Base-by-base conservation (phyloP, 1,140 invertebrate genomes). In the Phymastichus coffea region DNA sequence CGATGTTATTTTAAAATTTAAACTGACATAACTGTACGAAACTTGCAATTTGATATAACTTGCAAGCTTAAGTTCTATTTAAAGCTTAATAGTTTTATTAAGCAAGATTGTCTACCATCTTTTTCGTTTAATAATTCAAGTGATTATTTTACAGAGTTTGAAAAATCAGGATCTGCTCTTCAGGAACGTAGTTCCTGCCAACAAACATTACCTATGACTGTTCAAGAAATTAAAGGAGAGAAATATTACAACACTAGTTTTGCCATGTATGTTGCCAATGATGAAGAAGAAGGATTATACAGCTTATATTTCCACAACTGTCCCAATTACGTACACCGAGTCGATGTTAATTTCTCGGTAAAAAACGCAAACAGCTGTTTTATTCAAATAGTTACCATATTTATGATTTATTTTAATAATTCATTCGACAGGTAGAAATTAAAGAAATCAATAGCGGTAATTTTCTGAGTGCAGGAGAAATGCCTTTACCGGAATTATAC, bases 291-390 rank as follows among this genome's bases (percentile, higher is more conserved):
- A 80, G 97, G 97, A 3, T 81, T 98, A 0, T 99, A 99, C 76
- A 95, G 93, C 78, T 80, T 99, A 12, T 95, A 93, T 70, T 98
- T 98, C 72, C 95, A 98, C 75, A 97, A 92, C 75, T 99, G 97
- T 79, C 88, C 87, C 6, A 91, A 90, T 74, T 88, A 87, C 63
- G 68, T 75, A 23, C 81, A 83, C 35, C 65, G 71, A 10, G 76
- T 84, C 9, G 61, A 80, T 25, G 75, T 89, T 26, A 85, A 88
- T 73, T 85, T 90, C 66, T 82, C 83, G 67, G 87, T 92, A 80
- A 82, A 76, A 55, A 41, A 41, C 26, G 17, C 4, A 6, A 22
- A 17, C 7, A 19, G 10, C 4, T n/a, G 23, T 4, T 3, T 15
- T 8, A 22, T 47, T 12, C 9, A 28, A 47, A 47, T 12, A 47